These are phyloP conservation scores for Gastrophysa polygoni DNA, from an alignment of 2,888 invertebrate species.

Conservation along the genomic window DNA sequence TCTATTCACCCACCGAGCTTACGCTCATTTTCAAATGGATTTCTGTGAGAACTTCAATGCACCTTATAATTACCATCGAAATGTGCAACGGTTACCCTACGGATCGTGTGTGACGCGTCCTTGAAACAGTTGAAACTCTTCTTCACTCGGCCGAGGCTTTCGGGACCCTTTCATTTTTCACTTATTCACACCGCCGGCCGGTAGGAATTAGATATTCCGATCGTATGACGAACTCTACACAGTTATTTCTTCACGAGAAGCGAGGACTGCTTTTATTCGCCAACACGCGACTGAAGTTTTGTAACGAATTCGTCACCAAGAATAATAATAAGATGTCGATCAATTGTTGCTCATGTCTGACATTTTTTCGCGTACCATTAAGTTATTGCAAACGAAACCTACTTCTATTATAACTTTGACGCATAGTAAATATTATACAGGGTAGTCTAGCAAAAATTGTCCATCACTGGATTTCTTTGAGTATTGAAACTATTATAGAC, in stretches of 20 bases:
- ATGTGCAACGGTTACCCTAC: constrained; percentile 24
- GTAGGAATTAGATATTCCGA: constrained; percentile 11
- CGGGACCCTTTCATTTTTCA: constrained; percentile 18
- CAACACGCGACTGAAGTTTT: constrained; percentile 14
- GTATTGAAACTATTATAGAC: too few relatives aligned
- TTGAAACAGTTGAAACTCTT: constrained; percentile 22
- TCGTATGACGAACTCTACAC: constrained; percentile 11
- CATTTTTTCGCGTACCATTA: not conserved
- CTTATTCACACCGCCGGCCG: not conserved
- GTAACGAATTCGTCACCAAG: constrained; percentile 11
- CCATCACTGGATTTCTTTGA: too few relatives aligned
- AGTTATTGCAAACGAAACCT: not conserved
- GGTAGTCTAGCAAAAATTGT: too few relatives aligned
- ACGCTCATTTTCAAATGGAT: not conserved
- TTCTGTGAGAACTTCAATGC: constrained; percentile 22
- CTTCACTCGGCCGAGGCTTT: constrained; percentile 18
- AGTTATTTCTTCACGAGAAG: constrained; percentile 15
- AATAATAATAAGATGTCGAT: constrained; percentile 21
- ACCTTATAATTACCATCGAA: constrained; percentile 27
- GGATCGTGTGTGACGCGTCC: constrained; percentile 17
- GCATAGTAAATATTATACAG: too few relatives aligned
- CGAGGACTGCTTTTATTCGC: constrained; percentile 14
- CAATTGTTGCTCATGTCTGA: constrained; percentile 3
- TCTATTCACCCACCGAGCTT: not conserved
- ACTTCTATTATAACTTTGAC: not conserved